A percentile compares a stretch with the other conserved stretches of the same genome.
phyloP scores from a whole-genome alignment of 2,797 vertebrate species.

The Orientallactaga sibirica region DNA sequence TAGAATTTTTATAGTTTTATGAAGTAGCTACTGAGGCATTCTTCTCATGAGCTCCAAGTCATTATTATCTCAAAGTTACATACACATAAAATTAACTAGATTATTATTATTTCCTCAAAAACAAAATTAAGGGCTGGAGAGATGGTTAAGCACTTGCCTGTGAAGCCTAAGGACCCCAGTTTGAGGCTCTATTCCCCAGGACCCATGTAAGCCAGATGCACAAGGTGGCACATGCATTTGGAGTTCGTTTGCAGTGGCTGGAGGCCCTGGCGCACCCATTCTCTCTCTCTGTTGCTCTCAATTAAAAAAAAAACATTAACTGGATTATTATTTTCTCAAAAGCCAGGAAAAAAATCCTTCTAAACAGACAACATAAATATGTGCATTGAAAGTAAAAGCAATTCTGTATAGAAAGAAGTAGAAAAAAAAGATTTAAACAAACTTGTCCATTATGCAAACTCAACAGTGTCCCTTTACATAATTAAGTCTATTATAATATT shows the following conservation, averaged over 20 bases:
- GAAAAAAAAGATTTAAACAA: background rate
- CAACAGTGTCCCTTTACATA: background rate
- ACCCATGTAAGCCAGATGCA: no score
- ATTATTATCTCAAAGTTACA: background rate
- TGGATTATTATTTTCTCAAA: background rate
- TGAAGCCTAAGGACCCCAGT: no score
- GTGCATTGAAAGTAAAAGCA: background rate
- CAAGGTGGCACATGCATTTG: no score
- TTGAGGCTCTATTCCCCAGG: no score
- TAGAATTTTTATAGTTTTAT: background rate
- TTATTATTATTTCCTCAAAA: background rate
- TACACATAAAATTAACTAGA: conserved; percentile 7
- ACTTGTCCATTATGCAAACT: background rate
- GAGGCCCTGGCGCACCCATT: no score
- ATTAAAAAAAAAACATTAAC: no score
- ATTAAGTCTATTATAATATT: background rate
- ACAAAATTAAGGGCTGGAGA: no score
- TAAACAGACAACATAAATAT: background rate
- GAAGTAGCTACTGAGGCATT: background rate
- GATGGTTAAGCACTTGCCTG: no score
- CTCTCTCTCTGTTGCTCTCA: no score
- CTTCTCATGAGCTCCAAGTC: background rate
- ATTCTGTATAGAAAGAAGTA: background rate
- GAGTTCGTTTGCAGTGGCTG: no score
- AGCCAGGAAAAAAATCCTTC: background rate